Evolutionary conservation across 2,797 vertebrate species (phyloP).

Genomic region (Girardinus metallicus): DNA sequence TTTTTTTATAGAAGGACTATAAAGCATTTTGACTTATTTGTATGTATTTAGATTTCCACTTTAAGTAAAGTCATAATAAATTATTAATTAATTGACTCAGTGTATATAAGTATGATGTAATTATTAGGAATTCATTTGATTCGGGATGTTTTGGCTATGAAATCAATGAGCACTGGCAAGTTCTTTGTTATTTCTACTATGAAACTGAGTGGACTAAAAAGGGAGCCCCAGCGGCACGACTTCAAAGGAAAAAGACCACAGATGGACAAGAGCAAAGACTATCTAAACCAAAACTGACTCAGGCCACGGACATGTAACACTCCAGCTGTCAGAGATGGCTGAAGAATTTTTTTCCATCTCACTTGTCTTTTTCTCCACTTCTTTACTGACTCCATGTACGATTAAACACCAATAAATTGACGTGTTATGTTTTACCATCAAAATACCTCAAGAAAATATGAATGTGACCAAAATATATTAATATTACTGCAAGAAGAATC

Average conservation of each 20-base stretch:
- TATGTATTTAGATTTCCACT: conserved; percentile 1
- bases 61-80: not conserved
- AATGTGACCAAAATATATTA: not conserved
- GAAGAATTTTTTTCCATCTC: conserved; percentile 6
- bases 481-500: not conserved
- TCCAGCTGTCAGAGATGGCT: conserved; percentile 3
- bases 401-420: not conserved
- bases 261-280: conserved; percentile 29
- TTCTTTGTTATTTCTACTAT: conserved; percentile 6
- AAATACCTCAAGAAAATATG: not conserved
- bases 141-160: not conserved
- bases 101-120: not conserved
- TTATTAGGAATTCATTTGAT: not conserved
- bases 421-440: not conserved
- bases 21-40: not conserved
- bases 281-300: conserved; percentile 24
- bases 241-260: conserved; percentile 24
- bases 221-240: not conserved
- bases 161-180: not conserved
- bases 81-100: not conserved
- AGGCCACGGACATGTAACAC: not conserved
- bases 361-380: not conserved
- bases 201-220: conserved; percentile 16
- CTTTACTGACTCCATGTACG: not conserved
- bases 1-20: not conserved